Evolutionary conservation across 2,113 vertebrate species (phyloP), one percentile per base, ranked within the genome.

Genomic region (Butorides virescens): DNA sequence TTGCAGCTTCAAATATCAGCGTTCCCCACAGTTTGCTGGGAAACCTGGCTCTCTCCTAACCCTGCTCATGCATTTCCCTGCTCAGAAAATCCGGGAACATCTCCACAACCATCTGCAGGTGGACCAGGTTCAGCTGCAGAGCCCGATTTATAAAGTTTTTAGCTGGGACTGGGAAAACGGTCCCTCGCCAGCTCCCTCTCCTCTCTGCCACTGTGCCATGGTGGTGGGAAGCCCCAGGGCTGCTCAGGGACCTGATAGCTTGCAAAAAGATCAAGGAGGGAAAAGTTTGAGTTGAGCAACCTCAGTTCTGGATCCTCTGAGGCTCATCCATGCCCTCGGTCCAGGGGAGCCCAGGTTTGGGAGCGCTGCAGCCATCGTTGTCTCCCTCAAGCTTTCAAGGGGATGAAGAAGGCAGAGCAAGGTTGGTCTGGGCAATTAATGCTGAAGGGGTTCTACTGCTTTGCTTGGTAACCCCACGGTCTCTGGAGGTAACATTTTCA

Each of bases 361-460:
- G 34, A 44, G 18, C 1, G 1, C 50, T 56, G 7, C 19, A 47
- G 32, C n/a, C 17, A 14, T 23, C 2, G 0, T 30, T 71, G 67
- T 37, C 37, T 36, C 42, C 32, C 27, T n/a, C 27, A 59, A 63
- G n/a, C 19, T 63, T 84, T 26, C 3, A 4, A 18, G 10, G 47
- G 50, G 66, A 23, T n/a, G 46, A 37, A 37, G 13, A 39, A 16
- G 52, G 27, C 26, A n/a, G 7, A 56, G 63, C 37, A 25, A 52
- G 32, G 81, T 32, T 59, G 74, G 15, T 13, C 29, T 22, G 37
- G 37, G 19, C 16, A 32, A 39, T n/a, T 34, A 26, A 77, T 10
- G 19, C 18, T 22, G 18, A 53, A 42, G 22, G 23, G 8, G n/a
- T 39, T 39, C 19, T 34, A 29, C 9, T 44, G 36, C 27, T 70